Base-by-base conservation (phyloP, 2,113 vertebrate genomes). In the Nansenia antarctica region DNA sequence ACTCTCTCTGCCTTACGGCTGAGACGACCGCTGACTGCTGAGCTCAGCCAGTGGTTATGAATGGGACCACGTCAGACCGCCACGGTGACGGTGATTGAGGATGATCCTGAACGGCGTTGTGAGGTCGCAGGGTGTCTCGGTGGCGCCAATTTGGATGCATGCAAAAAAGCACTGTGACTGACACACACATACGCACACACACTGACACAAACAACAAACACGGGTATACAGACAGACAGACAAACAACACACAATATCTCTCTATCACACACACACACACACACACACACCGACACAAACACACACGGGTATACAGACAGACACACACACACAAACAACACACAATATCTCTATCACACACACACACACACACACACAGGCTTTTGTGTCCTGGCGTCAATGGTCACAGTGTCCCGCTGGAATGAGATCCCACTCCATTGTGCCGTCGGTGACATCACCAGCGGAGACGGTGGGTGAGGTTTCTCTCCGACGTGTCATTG, bases 331-430 rank as follows among this genome's bases (percentile, higher is more conserved):
- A n/a, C n/a, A n/a, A n/a, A n/a, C n/a, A n/a, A n/a, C n/a, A n/a
- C n/a, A n/a, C n/a, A n/a, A n/a, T n/a, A n/a, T n/a, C n/a, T n/a
- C n/a, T n/a, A n/a, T n/a, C n/a, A n/a, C n/a, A 27, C 5, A 55
- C 8, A 5, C 9, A 55, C 22, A 18, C 53, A 11, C 27, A 55
- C 26, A 55, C 22, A 55, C 57, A 59, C 57, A 32, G 14, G 4
- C 15, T 14, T 59, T 59, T 34, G 57, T 32, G 30, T 18, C 26
- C 12, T 58, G 54, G 26, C 54, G 26, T 58, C 54, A 58, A 58
- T 58, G 55, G 55, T 22, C 55, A 58, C 55, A 58, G 27, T 60
- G 57, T 60, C 8, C 57, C 9, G 18, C 57, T 20, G 57, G 57
- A 60, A 32, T n/a, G n/a, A n/a, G 18, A 34, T 59, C 57, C 57